These are phyloP conservation scores for Tenthredo livida DNA, from an alignment of 2,888 invertebrate genomes.

Conservation along the genomic window DNA sequence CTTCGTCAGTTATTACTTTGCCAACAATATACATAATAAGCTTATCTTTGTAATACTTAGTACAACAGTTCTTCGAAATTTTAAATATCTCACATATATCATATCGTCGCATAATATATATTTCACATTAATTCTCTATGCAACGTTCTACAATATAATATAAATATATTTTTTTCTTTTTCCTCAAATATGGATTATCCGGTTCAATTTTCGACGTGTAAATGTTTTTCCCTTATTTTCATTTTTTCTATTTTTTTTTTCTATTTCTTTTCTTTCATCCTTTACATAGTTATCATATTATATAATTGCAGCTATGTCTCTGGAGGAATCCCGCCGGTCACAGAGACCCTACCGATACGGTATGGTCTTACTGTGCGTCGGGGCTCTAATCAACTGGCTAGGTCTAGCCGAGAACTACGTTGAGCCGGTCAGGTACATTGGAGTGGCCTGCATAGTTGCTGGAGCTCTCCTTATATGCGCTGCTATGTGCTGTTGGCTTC, in stretches of 20 bases:
- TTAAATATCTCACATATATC: background rate
- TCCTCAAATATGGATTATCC: background rate
- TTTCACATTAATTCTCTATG: background rate
- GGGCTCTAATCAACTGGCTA: conserved; percentile 87
- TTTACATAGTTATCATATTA: background rate
- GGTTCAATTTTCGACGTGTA: conserved; percentile 27
- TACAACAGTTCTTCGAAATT: background rate
- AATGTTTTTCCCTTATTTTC: background rate
- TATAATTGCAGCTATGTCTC: conserved; percentile 82
- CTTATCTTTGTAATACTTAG: background rate
- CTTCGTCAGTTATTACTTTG: background rate
- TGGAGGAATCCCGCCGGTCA: conserved; percentile 84
- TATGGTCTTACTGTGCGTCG: conserved; percentile 86
- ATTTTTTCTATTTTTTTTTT: background rate
- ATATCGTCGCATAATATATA: no score
- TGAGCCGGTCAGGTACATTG: conserved; percentile 86
- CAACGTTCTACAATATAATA: background rate
- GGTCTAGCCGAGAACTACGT: conserved; percentile 87
- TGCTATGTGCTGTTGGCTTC: conserved; percentile 88
- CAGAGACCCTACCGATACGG: conserved; percentile 88
- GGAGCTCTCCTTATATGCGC: conserved; percentile 87
- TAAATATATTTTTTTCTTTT: no score
- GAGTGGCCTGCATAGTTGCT: conserved; percentile 87
- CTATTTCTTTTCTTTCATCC: background rate
- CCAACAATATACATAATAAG: background rate